phyloP scores from a whole-genome alignment of 2,797 vertebrate species.

The Galaxias olidus region DNA sequence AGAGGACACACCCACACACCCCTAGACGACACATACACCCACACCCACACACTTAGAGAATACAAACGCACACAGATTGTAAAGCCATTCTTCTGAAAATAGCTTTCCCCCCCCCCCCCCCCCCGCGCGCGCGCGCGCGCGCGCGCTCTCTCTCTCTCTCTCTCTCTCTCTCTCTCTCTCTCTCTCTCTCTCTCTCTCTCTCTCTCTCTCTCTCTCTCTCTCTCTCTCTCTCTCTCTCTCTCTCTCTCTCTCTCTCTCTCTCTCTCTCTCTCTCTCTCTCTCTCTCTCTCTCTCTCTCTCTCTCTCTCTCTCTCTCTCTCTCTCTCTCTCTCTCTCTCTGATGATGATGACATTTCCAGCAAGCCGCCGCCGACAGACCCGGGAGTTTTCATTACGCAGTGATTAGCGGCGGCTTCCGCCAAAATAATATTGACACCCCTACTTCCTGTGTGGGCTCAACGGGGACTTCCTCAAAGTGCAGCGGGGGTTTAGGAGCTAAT shows the following conservation, averaged over 20 bases:
- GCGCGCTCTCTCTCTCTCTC: no score
- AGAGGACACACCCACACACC: no score
- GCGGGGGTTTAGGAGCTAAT: conserved; percentile 63
- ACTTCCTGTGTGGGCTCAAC: conserved; percentile 43
- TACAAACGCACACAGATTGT: conserved; percentile 10
- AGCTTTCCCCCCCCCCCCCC: not conserved
- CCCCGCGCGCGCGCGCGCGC: no score
- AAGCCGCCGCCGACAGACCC: conserved; percentile 32
- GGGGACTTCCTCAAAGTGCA: conserved; percentile 44
- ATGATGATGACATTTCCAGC: conserved; percentile 54
- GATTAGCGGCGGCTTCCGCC: conserved; percentile 51
- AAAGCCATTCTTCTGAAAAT: conserved; percentile 20
- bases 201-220: conserved; percentile 44
- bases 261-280: not conserved
- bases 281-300: conserved; percentile 1
- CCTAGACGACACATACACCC: no score
- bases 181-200: conserved; percentile 17
- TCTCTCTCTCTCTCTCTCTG: conserved; percentile 29
- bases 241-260: not conserved
- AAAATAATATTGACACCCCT: conserved; percentile 61
- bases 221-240: not conserved
- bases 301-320: conserved; percentile 31
- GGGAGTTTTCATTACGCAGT: conserved; percentile 55
- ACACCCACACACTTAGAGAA: no score
- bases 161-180: no score